Base-by-base conservation (phyloP, 2,888 invertebrate species). In the Macrophya alboannulata region DNA sequence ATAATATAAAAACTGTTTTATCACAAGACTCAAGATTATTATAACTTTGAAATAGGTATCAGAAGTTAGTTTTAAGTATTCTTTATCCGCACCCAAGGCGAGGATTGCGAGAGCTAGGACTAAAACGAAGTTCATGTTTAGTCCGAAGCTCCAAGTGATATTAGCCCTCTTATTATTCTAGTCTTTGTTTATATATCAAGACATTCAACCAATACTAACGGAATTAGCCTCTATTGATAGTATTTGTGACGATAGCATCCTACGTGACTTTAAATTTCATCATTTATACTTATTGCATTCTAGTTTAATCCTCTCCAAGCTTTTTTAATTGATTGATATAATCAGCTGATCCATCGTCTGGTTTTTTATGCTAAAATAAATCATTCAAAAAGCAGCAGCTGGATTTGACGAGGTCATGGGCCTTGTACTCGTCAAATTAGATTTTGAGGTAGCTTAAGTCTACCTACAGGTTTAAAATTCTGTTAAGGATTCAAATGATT, bases 81-180 rank as follows among this genome's bases (percentile, higher is more conserved):
- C 2, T 37, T 65, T 31, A 65, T 65, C 8, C 25, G 17, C 17
- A 77, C 77, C 77, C 31, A 31, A 77, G 55, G 77, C 55, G 31
- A 51, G 25, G 15, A 51, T 17, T 25, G 55, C 51, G 8, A 77
- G 51, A 55, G 25, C 55, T 9, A 51, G 31, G 12, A 51, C 8
- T 31, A 77, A 9, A 9, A 77, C 8, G 6, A 51, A 8, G 15
- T 77, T 77, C 77, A 77, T 77, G 3, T 43, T 72, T n/a, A 31
- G n/a, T 45, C 21, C 72, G 17, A n/a, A 21, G 15, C 10, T 45
- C 12, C 21, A 10, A 72, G 15, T 43, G 12, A 43, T 15, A 43
- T 43, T 72, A 45, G 4, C 10, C 21, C 21, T 12, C 21, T 9
- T 17, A 31, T 31, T 25, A 31, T 65, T 65, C 31, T 31, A 15